A percentile compares a stretch with the other conserved stretches of the same genome.
Evolutionary conservation across 2,797 vertebrate species (phyloP).

Genomic region (Melanogrammus aeglefinus): DNA sequence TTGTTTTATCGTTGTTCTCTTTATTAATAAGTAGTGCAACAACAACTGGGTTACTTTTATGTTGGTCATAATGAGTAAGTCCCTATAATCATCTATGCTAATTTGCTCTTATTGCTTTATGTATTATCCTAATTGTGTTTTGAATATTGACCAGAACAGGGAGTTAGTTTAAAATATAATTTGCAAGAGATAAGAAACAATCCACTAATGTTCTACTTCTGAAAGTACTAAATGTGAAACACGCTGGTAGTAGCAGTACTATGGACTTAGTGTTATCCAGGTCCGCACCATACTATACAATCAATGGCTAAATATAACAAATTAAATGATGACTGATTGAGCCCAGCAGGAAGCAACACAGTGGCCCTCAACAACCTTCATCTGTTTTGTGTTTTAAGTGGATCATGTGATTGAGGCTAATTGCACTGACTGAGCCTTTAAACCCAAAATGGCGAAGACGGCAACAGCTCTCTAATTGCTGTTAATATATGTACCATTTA

Average conservation of each 20-base stretch:
- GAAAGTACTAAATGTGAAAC: background rate
- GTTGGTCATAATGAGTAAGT: background rate
- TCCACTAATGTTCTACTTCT: background rate
- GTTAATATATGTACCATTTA: conserved; percentile 9
- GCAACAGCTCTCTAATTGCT: conserved; percentile 4
- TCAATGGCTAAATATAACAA: background rate
- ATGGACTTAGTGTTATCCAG: background rate
- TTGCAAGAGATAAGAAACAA: too few relatives aligned
- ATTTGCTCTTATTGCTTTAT: background rate
- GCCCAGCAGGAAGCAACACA: background rate
- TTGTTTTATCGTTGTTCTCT: background rate
- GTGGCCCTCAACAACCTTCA: conserved; percentile 1
- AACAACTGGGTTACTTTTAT: background rate
- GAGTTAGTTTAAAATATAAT: background rate
- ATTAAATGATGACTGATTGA: background rate
- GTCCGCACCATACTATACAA: background rate
- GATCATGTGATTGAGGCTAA: conserved; percentile 1
- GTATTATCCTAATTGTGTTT: background rate
- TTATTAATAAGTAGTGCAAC: too few relatives aligned
- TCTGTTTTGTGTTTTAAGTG: background rate
- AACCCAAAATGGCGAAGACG: conserved; percentile 9
- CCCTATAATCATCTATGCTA: background rate
- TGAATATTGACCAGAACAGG: background rate
- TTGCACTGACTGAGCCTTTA: conserved; percentile 16
- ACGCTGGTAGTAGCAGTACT: background rate